Base-by-base conservation (phyloP, 2,888 invertebrate genomes). In the Leptinotarsa haldemani region DNA sequence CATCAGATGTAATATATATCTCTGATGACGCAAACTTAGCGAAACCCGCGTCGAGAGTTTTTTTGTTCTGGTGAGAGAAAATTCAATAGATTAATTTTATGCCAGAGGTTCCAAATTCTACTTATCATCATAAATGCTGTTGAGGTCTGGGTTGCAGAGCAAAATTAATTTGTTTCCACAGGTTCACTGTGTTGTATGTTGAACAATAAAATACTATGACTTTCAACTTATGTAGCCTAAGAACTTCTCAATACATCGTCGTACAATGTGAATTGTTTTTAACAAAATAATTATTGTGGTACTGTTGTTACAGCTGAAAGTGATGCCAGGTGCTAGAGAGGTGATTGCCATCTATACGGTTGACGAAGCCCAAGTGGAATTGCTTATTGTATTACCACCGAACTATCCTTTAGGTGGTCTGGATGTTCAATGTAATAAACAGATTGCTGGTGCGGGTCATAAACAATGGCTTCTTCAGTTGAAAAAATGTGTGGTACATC, bases 351-450 rank as follows among this genome's bases (percentile, higher is more conserved):
- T 91, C 16, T 96, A 97, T 87, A 90, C 91, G 20, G 91, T 97
- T 78, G 97, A 96, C 82, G 96, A 96, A 78, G 92, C 93, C 0
- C 90, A 90, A 78, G 92, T 97, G 86, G 95, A 95, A 86, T 89
- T 98, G 77, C 89, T 91, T 30, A 93, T 98, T 80, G 89, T 90
- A 65, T 88, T 98, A 78, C 94, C 97, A 0, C 85, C 89, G 30
- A 95, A 97, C 87, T 94, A 97, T 90, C 98, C 98, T 1, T 90
- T 98, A 52, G 92, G 93, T 0, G 90, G 92, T 5, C 92, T 95
- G 0, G 91, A 90, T 63, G 93, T 97, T 0, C 91, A 93, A 73
- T 91, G 91, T 77, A 91, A 90, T 63, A 90, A 91, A 79, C 91
- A 92, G 82, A 92, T 94, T 76, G 92, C 92, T n/a, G 92, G 93